Evolutionary conservation across 2,797 vertebrate species (phyloP).

Genomic region (Tragelaphus eurycerus): DNA sequence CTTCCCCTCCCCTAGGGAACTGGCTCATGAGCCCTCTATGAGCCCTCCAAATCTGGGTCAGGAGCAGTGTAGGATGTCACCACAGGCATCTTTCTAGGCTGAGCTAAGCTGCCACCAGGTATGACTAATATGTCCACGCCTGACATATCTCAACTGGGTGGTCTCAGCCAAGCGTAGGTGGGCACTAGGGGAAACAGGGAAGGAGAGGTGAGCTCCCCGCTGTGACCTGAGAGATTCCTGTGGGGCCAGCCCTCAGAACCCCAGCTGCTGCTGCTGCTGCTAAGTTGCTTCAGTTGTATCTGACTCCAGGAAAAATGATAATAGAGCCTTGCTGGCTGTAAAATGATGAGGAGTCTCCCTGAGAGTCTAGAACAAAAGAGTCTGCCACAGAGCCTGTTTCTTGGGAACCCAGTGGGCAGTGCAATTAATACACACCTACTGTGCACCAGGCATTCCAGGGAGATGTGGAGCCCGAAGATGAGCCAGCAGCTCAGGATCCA

Average conservation of each 20-base stretch:
- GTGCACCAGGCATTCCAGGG: rapidly evolving
- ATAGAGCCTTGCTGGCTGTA: neutral
- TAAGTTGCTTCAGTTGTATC: no score
- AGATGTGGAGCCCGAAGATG: rapidly evolving
- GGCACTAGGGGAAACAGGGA: neutral
- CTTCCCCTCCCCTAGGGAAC: neutral
- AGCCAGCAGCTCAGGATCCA: neutral
- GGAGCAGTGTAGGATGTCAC: neutral
- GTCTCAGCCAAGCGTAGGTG: neutral
- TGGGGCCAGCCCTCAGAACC: neutral
- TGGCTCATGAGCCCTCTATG: neutral
- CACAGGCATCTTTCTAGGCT: neutral
- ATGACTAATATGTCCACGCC: neutral
- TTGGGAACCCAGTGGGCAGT: neutral
- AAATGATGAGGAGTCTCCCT: neutral
- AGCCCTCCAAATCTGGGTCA: neutral
- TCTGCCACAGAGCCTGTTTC: neutral
- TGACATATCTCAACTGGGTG: neutral
- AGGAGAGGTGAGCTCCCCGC: neutral
- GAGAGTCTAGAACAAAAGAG: neutral
- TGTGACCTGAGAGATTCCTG: neutral
- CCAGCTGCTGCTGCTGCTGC: no score
- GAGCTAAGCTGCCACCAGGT: neutral
- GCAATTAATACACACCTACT: neutral
- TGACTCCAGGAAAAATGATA: neutral